These are phyloP conservation scores for Periophthalmus magnuspinnatus DNA, from an alignment of 2,797 vertebrate species.

Conservation along the genomic window DNA sequence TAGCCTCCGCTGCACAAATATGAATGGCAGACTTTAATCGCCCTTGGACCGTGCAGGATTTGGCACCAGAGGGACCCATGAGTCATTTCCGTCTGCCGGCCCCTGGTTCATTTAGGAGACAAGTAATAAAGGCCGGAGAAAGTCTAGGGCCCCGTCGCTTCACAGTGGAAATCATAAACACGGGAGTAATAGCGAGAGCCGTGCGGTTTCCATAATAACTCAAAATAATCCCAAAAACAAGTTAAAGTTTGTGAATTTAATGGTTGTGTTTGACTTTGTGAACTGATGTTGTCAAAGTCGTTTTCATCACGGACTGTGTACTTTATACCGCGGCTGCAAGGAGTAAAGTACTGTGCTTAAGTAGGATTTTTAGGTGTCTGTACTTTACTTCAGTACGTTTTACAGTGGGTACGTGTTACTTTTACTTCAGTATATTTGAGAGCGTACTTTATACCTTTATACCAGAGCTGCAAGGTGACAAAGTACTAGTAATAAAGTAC, in stretches of 20 bases:
- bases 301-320: conserved; percentile 6
- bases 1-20: conserved; percentile 71
- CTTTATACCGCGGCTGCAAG: too few species aligned
- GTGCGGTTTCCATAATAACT: conserved; percentile 45
- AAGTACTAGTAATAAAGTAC: too few species aligned
- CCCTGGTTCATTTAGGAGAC: conserved; percentile 73
- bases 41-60: conserved; percentile 68
- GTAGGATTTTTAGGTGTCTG: too few species aligned
- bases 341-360: too few species aligned
- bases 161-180: conserved; percentile 69
- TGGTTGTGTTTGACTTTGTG: conserved; percentile 48
- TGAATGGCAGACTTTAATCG: conserved; percentile 79
- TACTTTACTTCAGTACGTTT: too few species aligned
- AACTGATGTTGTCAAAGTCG: conserved; percentile 21
- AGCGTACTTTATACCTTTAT: too few species aligned
- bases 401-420: too few species aligned
- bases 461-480: too few species aligned
- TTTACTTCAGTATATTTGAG: too few species aligned
- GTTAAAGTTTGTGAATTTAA: conserved; percentile 47
- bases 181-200: conserved; percentile 55
- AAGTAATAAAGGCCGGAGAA: conserved; percentile 69
- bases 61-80: conserved; percentile 68
- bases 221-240: conserved; percentile 47
- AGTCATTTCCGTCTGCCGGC: conserved; percentile 78
- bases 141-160: conserved; percentile 75